phyloP scores from a whole-genome alignment of 2,113 vertebrate genomes.

The Solenodon paradoxus region DNA sequence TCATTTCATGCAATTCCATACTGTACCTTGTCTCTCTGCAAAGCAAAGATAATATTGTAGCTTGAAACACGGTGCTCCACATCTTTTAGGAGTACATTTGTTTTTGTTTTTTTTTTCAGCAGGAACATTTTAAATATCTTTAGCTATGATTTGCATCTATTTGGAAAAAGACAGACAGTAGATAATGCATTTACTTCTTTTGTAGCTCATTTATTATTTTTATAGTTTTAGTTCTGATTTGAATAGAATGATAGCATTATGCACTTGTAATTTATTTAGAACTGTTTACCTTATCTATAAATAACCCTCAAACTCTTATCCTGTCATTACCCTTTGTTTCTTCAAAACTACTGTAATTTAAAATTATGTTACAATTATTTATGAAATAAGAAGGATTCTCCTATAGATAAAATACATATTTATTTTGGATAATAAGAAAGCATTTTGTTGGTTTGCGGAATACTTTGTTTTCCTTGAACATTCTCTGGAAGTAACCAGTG shows the following conservation, averaged over 20 bases:
- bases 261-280: not conserved
- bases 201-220: not conserved
- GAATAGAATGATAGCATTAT: not conserved
- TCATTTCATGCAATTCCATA: not conserved
- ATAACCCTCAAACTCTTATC: not conserved
- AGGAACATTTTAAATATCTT: slow-evolving; percentile 15
- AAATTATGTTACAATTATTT: not conserved
- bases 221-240: not conserved
- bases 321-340: not conserved
- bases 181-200: not conserved
- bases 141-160: not conserved
- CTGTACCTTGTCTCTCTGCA: slow-evolving; percentile 34
- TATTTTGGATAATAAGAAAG: not conserved
- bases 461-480: not conserved
- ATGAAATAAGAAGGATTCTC: not conserved
- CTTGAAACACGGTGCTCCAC: not conserved
- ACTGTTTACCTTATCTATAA: not conserved
- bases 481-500: not conserved
- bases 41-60: slow-evolving; percentile 39
- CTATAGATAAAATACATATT: not conserved
- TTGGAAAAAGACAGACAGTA: slow-evolving; percentile 14
- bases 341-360: not conserved
- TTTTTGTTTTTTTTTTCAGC: not conserved
- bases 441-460: not conserved
- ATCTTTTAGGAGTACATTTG: not conserved